These are phyloP conservation scores for Apoda limacodes DNA, from an alignment of 2,888 invertebrate species.

Conservation along the genomic window DNA sequence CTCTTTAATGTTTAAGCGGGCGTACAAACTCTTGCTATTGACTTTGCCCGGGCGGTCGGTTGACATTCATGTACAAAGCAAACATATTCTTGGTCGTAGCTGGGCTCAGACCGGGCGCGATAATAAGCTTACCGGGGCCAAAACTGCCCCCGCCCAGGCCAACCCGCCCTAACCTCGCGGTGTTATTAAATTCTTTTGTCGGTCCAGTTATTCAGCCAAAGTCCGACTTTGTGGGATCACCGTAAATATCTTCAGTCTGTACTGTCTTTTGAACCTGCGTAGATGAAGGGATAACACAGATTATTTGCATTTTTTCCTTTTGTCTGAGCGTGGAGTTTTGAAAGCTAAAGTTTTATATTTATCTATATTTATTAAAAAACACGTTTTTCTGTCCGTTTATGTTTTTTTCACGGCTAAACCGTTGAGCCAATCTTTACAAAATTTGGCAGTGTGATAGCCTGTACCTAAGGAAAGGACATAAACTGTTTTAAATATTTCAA, in stretches of 20 bases:
- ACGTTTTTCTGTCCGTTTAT: too few species aligned
- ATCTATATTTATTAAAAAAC: too few species aligned
- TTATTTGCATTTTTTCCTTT: constrained; percentile 33
- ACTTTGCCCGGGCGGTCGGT: constrained; percentile 38
- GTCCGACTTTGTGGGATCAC: constrained; percentile 47
- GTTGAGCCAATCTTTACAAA: too few species aligned
- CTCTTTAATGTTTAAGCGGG: constrained; percentile 63
- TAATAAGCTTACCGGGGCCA: constrained; percentile 61
- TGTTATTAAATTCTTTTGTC: constrained; percentile 67
- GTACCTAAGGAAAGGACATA: too few species aligned
- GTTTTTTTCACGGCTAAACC: too few species aligned
- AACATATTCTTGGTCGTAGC: constrained; percentile 49
- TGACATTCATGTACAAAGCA: constrained; percentile 57
- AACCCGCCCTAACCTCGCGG: constrained; percentile 40
- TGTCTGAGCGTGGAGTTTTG: constrained; percentile 25
- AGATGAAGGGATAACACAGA: constrained; percentile 37
- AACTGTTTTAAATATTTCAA: too few species aligned
- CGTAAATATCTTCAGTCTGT: constrained; percentile 40
- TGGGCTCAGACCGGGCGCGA: constrained; percentile 32
- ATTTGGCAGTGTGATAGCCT: too few species aligned
- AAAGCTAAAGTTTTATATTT: too few species aligned
- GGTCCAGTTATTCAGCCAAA: constrained; percentile 49
- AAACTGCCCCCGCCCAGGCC: constrained; percentile 27
- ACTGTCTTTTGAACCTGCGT: constrained; percentile 45
- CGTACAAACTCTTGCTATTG: constrained; percentile 46